Conservation (phyloP, 1,140 invertebrate genomes). For the Drosophila saltans region DNA sequence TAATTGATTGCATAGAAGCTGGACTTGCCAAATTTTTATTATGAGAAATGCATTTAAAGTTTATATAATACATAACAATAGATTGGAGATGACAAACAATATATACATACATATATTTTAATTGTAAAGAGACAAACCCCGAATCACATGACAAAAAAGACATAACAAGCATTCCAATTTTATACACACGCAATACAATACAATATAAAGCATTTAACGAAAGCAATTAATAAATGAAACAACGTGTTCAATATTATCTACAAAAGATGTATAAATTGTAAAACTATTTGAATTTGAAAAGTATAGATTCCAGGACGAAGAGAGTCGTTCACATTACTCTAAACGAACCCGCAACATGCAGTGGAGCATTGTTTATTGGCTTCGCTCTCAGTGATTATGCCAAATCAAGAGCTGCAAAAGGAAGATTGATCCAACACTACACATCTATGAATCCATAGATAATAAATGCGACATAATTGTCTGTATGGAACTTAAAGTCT, state of each 20-base stretch:
- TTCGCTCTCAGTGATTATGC: no score
- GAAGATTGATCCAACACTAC: no score
- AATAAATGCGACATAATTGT: not conserved
- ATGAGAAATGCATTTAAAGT: not conserved
- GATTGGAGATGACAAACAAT: not conserved
- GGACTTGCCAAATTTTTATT: slow-evolving; percentile 78
- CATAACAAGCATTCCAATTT: slow-evolving; percentile 63
- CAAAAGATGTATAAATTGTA: no score
- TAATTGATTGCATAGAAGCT: slow-evolving; percentile 74
- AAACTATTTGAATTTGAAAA: no score
- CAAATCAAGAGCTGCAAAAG: no score
- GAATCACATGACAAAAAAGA: slow-evolving; percentile 65
- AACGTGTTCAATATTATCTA: slow-evolving; percentile 63
- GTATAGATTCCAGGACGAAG: no score
- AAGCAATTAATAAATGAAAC: slow-evolving; percentile 47
- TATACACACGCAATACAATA: slow-evolving; percentile 15
- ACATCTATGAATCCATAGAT: no score
- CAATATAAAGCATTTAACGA: slow-evolving; percentile 28
- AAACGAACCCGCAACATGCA: no score
- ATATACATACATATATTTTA: slow-evolving; percentile 48
- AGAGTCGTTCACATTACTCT: no score
- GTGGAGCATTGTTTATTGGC: no score
- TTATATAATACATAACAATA: not conserved
- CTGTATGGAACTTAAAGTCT: not conserved
- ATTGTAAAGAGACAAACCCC: slow-evolving; percentile 62